A percentile compares a stretch with the other conserved stretches of the same genome.
Conservation (phyloP, 64 coral and sea anemone species). For the Cladopsammia gracilis region DNA sequence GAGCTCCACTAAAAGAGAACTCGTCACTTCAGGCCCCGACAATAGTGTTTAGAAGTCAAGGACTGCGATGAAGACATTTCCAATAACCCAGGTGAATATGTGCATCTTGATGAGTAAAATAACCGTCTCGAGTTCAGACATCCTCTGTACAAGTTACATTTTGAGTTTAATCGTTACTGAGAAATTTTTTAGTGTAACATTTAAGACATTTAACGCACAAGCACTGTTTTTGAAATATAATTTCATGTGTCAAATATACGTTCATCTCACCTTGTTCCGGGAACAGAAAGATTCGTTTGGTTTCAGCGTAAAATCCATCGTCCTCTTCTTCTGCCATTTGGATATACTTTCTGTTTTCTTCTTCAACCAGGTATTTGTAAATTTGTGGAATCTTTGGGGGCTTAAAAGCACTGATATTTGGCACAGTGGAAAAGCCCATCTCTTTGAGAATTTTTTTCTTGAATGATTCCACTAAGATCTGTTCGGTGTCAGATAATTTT, state of each 20-base stretch:
- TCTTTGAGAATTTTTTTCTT: slow-evolving; percentile 43
- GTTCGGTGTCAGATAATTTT: not conserved
- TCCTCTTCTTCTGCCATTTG: not conserved
- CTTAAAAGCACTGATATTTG: not conserved
- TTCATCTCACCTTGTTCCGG: slow-evolving; percentile 5
- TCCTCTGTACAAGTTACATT: too few species aligned
- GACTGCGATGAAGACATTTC: not conserved
- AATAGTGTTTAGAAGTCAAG: slow-evolving; percentile 7
- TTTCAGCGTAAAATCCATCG: not conserved
- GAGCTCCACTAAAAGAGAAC: too few species aligned
- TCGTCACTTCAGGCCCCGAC: not conserved
- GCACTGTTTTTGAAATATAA: not conserved
- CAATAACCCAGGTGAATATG: not conserved
- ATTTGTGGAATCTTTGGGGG: not conserved
- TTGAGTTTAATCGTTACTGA: too few species aligned
- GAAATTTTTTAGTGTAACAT: too few species aligned
- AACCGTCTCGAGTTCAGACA: too few species aligned
- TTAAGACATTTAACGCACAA: not conserved
- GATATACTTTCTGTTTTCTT: not conserved
- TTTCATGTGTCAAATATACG: not conserved
- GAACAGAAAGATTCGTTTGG: slow-evolving; percentile 7
- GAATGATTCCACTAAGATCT: not conserved
- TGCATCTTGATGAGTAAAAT: too few species aligned
- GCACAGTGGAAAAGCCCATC: slow-evolving; percentile 1
- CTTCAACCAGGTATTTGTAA: not conserved